Percentiles rank a stretch among this genome's conserved stretches.
These are phyloP conservation scores for Loris lydekkerianus DNA, from an alignment of 2,797 vertebrate genomes.

Conservation along the genomic window DNA sequence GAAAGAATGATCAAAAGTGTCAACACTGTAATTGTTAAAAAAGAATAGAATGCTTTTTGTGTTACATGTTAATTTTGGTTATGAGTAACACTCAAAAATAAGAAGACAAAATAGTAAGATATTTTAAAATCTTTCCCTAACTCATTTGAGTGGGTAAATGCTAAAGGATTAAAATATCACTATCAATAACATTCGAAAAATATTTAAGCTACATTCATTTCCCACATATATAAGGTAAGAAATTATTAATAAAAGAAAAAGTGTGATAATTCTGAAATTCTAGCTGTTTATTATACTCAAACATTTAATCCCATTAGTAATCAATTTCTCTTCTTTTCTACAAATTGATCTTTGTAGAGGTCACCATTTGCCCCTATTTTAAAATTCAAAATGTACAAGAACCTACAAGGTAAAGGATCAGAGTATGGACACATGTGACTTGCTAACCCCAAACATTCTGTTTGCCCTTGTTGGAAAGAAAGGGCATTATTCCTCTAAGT, in stretches of 20 bases:
- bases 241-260: not conserved
- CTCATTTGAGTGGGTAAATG: not conserved
- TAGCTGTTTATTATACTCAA: not conserved
- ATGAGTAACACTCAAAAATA: slow-evolving; percentile 69
- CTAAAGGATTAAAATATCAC: not conserved
- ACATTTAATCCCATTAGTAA: not conserved
- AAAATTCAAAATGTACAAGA: not conserved
- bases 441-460: not conserved
- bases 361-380: not conserved
- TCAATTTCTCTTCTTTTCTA: not conserved
- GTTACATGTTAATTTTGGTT: slow-evolving; percentile 76
- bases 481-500: not conserved
- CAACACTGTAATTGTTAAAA: slow-evolving; percentile 49
- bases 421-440: not conserved
- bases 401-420: not conserved
- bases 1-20: slow-evolving; percentile 79
- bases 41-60: slow-evolving; percentile 36
- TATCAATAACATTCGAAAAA: not conserved
- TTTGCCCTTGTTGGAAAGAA: not conserved
- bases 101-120: not conserved
- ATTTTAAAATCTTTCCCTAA: not conserved
- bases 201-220: not conserved
- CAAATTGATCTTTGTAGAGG: not conserved
- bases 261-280: slow-evolving; percentile 4
- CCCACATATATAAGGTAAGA: not conserved